phyloP scores from a whole-genome alignment of 2,113 vertebrate genomes.

The Micromys minutus region DNA sequence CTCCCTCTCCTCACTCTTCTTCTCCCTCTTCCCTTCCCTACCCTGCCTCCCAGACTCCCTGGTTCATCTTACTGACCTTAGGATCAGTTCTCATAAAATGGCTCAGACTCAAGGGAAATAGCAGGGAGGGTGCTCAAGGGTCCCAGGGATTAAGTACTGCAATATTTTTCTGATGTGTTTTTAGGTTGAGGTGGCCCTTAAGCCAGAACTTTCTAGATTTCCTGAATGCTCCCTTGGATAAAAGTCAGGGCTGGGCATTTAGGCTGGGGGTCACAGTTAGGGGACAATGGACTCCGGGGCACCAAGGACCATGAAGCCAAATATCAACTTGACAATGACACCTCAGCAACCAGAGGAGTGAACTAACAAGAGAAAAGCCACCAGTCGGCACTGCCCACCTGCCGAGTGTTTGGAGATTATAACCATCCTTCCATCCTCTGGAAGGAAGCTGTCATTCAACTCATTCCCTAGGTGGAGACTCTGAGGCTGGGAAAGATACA shows the following conservation, averaged over 20 bases:
- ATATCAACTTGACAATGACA: background rate
- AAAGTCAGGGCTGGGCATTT: background rate
- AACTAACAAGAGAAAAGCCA: background rate
- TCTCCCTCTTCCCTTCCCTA: background rate
- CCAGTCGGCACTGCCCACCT: fast-evolving
- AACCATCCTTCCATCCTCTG: fast-evolving
- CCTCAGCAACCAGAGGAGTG: background rate
- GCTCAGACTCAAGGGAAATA: background rate
- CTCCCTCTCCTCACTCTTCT: too few species aligned
- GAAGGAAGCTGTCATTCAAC: background rate
- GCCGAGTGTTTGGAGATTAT: background rate
- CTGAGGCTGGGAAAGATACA: background rate
- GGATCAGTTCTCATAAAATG: too few species aligned
- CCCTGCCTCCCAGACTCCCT: background rate
- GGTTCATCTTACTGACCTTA: background rate
- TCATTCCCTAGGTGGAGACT: background rate
- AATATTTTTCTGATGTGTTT: background rate
- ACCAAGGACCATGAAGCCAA: background rate
- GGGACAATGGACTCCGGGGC: background rate
- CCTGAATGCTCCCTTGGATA: background rate
- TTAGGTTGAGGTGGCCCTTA: background rate
- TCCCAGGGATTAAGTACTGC: background rate
- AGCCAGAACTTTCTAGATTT: background rate
- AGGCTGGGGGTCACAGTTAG: background rate
- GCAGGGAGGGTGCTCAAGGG: background rate